Evolutionary conservation across 2,888 invertebrate genomes (phyloP).

Genomic region (Trachelus tabidus): DNA sequence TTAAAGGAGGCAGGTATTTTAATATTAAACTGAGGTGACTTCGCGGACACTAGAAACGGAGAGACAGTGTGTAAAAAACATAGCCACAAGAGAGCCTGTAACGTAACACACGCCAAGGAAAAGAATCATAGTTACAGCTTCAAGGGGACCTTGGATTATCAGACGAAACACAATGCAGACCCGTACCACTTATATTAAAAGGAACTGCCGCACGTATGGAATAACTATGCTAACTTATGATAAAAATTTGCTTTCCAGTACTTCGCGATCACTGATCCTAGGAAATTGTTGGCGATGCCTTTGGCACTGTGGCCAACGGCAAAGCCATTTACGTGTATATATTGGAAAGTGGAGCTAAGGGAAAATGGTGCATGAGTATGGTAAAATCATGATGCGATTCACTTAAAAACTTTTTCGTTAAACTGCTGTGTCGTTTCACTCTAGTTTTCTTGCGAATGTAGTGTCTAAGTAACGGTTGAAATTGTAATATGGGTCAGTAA

Average conservation of each 20-base stretch:
- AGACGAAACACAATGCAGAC: too few relatives aligned
- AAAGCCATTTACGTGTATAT: background rate
- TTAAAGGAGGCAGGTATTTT: too few relatives aligned
- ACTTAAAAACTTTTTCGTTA: background rate
- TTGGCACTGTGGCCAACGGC: background rate
- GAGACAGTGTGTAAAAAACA: too few relatives aligned
- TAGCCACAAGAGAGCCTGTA: too few relatives aligned
- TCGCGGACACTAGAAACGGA: too few relatives aligned
- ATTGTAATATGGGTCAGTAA: background rate
- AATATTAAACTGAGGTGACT: too few relatives aligned
- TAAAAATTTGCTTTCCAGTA: background rate
- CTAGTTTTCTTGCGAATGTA: background rate
- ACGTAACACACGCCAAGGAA: too few relatives aligned
- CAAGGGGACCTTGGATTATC: too few relatives aligned
- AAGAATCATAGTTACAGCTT: too few relatives aligned
- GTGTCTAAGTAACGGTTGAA: background rate
- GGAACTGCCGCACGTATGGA: background rate
- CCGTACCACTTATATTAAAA: background rate
- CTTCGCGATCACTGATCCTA: background rate
- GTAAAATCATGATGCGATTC: background rate
- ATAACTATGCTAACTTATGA: too few relatives aligned
- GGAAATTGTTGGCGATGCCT: background rate
- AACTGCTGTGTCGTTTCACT: background rate
- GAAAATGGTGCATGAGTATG: background rate
- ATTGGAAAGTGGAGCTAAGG: background rate